Evolutionary conservation across 1,140 invertebrate genomes (phyloP).

Genomic region (Lepidurus packardi): DNA sequence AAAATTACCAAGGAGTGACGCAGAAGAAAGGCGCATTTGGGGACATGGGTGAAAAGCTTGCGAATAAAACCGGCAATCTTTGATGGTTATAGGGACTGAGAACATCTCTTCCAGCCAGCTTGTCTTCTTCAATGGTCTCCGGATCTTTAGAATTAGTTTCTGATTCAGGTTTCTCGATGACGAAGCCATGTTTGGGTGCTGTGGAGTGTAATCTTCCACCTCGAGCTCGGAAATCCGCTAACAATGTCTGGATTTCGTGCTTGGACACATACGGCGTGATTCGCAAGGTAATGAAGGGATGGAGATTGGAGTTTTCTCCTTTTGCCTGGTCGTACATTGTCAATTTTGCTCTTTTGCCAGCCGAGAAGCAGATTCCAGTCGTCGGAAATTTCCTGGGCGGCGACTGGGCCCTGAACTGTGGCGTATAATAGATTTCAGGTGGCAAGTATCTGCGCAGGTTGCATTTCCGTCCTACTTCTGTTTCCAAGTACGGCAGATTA

Average conservation of each 20-base stretch:
- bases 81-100: constrained; percentile 84
- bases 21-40: constrained; percentile 78
- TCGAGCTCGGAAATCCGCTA: constrained; percentile 79
- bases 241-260: constrained; percentile 58
- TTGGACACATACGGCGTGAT: constrained; percentile 57
- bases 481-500: constrained; percentile 80
- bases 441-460: constrained; percentile 69
- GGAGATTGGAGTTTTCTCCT: constrained; percentile 42
- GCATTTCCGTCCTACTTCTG: constrained; percentile 71
- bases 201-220: constrained; percentile 61
- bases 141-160: constrained; percentile 36
- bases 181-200: constrained; percentile 33
- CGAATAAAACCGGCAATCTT: constrained; percentile 79
- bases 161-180: background rate
- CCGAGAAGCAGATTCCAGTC: constrained; percentile 8
- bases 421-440: constrained; percentile 69
- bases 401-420: constrained; percentile 42
- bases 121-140: constrained; percentile 34
- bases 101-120: constrained; percentile 34
- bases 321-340: background rate
- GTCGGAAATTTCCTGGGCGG: constrained; percentile 29
- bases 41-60: constrained; percentile 77
- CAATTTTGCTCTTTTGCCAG: constrained; percentile 26
- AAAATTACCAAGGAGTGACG: constrained; percentile 69
- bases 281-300: constrained; percentile 66